Conservation (phyloP, 2,797 vertebrate species). For the Iguana delicatissima region DNA sequence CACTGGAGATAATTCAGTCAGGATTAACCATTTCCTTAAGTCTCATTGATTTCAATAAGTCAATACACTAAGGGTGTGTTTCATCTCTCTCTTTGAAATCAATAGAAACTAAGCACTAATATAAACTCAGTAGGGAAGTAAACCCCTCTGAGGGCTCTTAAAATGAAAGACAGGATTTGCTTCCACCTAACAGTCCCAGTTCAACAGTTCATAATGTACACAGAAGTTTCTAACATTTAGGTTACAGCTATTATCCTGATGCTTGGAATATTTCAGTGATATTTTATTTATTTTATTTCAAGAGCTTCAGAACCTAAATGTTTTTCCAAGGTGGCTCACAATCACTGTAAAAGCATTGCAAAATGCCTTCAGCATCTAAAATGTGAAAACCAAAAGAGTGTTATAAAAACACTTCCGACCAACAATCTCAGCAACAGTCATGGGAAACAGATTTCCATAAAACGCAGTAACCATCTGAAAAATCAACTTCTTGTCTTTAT, state of each 20-base stretch:
- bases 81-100: neutral
- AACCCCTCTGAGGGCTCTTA: neutral
- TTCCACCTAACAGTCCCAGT: neutral
- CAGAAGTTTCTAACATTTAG: neutral
- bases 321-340: neutral
- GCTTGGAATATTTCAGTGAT: neutral
- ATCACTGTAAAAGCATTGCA: neutral
- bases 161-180: neutral
- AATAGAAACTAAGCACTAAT: neutral
- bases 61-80: neutral
- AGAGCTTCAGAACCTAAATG: neutral
- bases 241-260: neutral
- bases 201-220: no score
- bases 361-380: neutral
- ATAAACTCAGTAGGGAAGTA: neutral
- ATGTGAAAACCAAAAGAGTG: neutral
- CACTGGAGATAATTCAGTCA: neutral
- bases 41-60: constrained; percentile 11
- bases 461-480: neutral
- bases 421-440: neutral
- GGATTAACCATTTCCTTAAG: neutral
- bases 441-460: neutral
- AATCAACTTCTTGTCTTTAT: no score
- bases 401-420: neutral
- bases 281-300: neutral